Evolutionary conservation across 2,113 vertebrate genomes (phyloP).

Genomic region (Pygathrix nemaeus): DNA sequence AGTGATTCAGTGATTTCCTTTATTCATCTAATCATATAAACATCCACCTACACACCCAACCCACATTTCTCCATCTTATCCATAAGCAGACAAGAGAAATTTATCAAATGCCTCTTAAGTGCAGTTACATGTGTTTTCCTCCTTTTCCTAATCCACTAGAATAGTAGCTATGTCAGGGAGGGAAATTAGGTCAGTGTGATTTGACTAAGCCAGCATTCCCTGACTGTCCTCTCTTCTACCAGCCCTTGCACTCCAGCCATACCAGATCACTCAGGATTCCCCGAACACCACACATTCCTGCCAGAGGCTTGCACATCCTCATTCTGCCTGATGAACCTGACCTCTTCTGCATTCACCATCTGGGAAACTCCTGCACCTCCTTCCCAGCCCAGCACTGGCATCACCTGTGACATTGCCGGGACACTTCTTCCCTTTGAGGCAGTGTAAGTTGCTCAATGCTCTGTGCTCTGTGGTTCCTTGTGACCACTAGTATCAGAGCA

Average conservation of each 20-base stretch:
- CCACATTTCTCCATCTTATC: not conserved
- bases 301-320: not conserved
- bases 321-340: not conserved
- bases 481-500: not conserved
- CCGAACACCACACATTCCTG: not conserved
- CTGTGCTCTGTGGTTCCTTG: not conserved
- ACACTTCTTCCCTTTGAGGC: not conserved
- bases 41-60: not conserved
- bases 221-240: not conserved
- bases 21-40: not conserved
- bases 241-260: fast-evolving
- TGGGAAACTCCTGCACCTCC: not conserved
- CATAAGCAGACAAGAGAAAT: not conserved
- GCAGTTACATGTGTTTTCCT: not conserved
- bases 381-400: not conserved
- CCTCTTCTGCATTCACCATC: not conserved
- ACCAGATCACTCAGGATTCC: not conserved
- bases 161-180: not conserved
- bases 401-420: not conserved
- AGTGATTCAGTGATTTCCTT: not conserved
- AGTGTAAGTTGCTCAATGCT: not conserved
- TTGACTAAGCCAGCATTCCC: not conserved
- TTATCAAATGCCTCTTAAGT: not conserved
- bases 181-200: not conserved
- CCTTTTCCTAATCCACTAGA: not conserved